Conservation (phyloP, 2,888 invertebrate species). For the Catocala sponsa region DNA sequence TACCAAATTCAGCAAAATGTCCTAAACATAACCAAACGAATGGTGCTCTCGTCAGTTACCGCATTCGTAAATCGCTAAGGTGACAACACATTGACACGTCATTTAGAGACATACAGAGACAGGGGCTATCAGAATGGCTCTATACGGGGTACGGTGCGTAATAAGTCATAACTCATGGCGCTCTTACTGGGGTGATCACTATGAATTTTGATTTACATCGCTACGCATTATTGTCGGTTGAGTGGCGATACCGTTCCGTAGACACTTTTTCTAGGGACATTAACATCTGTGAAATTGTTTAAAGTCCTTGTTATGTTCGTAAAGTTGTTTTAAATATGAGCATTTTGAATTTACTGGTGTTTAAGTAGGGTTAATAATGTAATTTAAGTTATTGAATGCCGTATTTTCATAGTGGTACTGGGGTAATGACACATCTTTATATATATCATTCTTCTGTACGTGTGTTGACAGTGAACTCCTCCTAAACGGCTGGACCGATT, state of each 20-base stretch:
- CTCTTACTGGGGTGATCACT: conserved; percentile 73
- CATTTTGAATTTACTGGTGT: background rate
- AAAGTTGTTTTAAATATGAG: conserved; percentile 14
- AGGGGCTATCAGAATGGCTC: conserved; percentile 76
- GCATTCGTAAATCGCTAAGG: conserved; percentile 80
- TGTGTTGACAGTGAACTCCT: no score
- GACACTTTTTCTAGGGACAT: conserved; percentile 50
- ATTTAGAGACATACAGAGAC: conserved; percentile 75
- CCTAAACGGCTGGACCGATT: no score
- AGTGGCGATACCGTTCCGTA: conserved; percentile 66
- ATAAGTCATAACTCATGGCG: conserved; percentile 84
- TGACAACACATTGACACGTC: conserved; percentile 84
- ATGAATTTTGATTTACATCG: conserved; percentile 76
- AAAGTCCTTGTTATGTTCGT: conserved; percentile 31
- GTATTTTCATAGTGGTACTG: no score
- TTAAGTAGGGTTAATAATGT: background rate
- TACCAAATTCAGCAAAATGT: background rate
- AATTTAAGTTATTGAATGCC: background rate
- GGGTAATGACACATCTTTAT: no score
- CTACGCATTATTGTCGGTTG: conserved; percentile 72
- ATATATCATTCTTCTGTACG: no score
- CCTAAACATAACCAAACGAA: conserved; percentile 1
- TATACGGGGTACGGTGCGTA: conserved; percentile 62
- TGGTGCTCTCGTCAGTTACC: conserved; percentile 54
- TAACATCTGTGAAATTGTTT: conserved; percentile 78